Conservation (phyloP, 92 coral and sea anemone species). For the Paramuricea clavata region DNA sequence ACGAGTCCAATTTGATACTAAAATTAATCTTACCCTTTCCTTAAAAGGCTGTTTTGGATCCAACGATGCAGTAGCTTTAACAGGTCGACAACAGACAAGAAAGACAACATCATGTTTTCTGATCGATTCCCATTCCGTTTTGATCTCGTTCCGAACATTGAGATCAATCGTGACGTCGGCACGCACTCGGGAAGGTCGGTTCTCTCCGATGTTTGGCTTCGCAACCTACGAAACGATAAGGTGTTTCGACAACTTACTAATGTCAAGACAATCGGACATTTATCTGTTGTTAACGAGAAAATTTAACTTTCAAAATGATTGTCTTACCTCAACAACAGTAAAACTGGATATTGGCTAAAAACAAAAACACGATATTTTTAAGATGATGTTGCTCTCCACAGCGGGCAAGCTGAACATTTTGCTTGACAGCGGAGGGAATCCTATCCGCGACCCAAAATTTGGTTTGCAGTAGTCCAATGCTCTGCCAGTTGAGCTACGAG, state of each 20-base stretch:
- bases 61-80: conserved; percentile 72
- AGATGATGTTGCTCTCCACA: too few relatives aligned
- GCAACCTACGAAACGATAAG: conserved; percentile 75
- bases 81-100: conserved; percentile 86
- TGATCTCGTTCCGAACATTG: conserved; percentile 87
- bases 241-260: neutral
- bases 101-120: conserved; percentile 97
- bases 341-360: conserved; percentile 46
- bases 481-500: too few relatives aligned
- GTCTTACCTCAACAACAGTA: conserved; percentile 42
- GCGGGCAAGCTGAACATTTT: too few relatives aligned
- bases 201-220: conserved; percentile 98
- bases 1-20: neutral
- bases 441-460: too few relatives aligned
- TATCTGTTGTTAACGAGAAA: too few relatives aligned
- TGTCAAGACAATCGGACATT: neutral
- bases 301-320: neutral
- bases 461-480: too few relatives aligned
- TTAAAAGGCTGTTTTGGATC: conserved; percentile 92
- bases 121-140: conserved; percentile 91
- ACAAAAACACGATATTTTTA: neutral
- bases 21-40: conserved; percentile 75
- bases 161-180: conserved; percentile 91
- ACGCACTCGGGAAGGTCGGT: conserved; percentile 93
- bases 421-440: too few relatives aligned